Evolutionary conservation across 2,888 invertebrate species (phyloP).

Genomic region (Eumerus sabulonum): DNA sequence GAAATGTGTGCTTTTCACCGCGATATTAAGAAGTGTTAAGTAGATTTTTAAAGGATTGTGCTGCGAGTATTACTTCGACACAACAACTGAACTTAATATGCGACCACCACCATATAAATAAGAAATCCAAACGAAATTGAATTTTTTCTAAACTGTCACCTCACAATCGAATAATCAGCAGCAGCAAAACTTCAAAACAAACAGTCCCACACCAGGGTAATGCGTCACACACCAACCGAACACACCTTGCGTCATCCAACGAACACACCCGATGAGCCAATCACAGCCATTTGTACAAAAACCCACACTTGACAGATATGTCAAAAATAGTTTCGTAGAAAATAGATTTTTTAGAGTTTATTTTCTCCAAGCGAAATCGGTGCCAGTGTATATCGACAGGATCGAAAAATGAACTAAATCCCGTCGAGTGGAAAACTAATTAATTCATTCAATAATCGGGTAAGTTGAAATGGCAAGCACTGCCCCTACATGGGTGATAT

Average conservation of each 20-base stretch:
- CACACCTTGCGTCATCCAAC: not conserved
- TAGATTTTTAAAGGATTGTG: too few relatives aligned
- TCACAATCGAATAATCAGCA: not conserved
- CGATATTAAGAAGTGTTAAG: too few relatives aligned
- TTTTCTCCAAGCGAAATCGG: slow-evolving; percentile 58
- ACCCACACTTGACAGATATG: slow-evolving; percentile 66
- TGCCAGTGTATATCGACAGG: slow-evolving; percentile 57
- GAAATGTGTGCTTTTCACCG: too few relatives aligned
- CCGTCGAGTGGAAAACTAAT: slow-evolving; percentile 21
- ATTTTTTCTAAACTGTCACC: too few relatives aligned
- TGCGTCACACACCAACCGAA: not conserved
- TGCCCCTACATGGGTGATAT: slow-evolving; percentile 48
- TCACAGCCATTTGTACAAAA: slow-evolving; percentile 62
- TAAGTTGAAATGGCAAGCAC: slow-evolving; percentile 42
- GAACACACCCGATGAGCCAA: slow-evolving; percentile 36
- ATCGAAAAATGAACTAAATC: slow-evolving; percentile 58
- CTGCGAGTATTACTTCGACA: too few relatives aligned
- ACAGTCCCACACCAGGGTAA: slow-evolving; percentile 16
- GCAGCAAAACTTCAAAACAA: slow-evolving; percentile 2
- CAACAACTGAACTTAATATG: too few relatives aligned
- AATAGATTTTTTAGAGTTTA: slow-evolving; percentile 65
- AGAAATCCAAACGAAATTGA: too few relatives aligned
- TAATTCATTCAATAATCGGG: slow-evolving; percentile 41
- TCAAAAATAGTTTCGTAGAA: slow-evolving; percentile 66
- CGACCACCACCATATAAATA: too few relatives aligned